Evolutionary conservation across 2,113 vertebrate genomes (phyloP).

Genomic region (Corythornis vintsioides): DNA sequence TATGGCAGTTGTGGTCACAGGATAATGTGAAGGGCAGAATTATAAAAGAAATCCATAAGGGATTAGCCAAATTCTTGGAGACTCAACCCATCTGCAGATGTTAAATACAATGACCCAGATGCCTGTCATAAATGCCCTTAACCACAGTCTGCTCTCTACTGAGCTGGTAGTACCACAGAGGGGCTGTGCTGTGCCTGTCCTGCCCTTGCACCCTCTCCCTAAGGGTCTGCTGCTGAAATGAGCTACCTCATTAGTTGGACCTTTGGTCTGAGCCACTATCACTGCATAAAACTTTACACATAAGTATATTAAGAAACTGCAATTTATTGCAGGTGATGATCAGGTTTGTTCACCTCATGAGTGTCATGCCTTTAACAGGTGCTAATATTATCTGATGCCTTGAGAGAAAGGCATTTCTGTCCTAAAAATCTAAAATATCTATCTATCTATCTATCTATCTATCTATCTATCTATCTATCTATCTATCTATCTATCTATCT

Average conservation of each 20-base stretch:
- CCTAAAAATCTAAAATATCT: background rate
- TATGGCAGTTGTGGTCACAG: background rate
- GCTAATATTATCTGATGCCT: background rate
- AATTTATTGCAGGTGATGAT: background rate
- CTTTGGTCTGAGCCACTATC: background rate
- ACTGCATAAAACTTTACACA: background rate
- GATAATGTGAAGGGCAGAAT: constrained; percentile 11
- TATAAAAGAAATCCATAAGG: background rate
- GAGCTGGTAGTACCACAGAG: background rate
- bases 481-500: background rate
- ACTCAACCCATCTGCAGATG: constrained; percentile 44
- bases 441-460: too few relatives aligned
- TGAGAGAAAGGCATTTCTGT: background rate
- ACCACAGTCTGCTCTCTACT: background rate
- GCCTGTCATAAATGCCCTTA: constrained; percentile 28
- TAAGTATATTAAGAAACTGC: background rate
- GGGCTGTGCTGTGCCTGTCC: background rate
- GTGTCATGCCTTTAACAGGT: background rate
- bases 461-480: too few relatives aligned
- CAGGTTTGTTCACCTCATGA: background rate
- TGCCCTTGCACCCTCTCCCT: background rate
- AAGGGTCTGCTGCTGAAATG: background rate
- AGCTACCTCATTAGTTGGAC: background rate
- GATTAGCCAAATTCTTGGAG: constrained; percentile 10
- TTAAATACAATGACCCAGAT: constrained; percentile 40